Base-by-base conservation (phyloP, 1,140 invertebrate species). In the Drosophila santomea region DNA sequence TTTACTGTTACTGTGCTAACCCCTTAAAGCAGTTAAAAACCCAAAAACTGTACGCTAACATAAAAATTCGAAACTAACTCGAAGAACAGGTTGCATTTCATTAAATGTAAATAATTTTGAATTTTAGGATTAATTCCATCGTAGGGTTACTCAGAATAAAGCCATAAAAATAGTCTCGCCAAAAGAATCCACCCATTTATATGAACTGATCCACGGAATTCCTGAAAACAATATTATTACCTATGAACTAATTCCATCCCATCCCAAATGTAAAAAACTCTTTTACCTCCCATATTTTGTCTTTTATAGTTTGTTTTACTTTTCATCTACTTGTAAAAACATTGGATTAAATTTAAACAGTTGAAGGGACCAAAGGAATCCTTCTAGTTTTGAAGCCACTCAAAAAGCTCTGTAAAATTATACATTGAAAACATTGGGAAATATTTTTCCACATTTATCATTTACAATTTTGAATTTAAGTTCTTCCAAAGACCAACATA, bases 151-250 rank as follows among this genome's bases (percentile, higher is more conserved):
- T 68, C 52, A 32, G 41, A 23, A 44, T 44, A 56, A 25, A 55
- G 58, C 62, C 67, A 25, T 25, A 69, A 59, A 75, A 66, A 90
- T 91, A 90, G 75, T 86, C 83, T 86, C 83, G 83, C 77, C 83
- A 86, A 88, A 90, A 90, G 28, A 32, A 15, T 43, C 38, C 20
- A 28, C 51, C 55, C 68, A 74, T 69, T 66, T 72, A 64, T 67
- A 25, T 69, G 60, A 63, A 48, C 48, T n/a, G 12, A 39, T 32
- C 54, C 15, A 23, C 23, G 32, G 39, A 51, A 32, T 12, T 56
- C 54, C 10, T 32, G 8, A 52, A 52, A 54, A 72, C 47, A 38
- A 51, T 28, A 44, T 48, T 43, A 12, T 63, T 25, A 38, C 57
- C 52, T 23, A 1, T 62, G 3, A 32, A 64, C 83, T 63, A 67